These are phyloP conservation scores for Tiaroga cobitis DNA, from an alignment of 2,797 vertebrate species.

Conservation along the genomic window DNA sequence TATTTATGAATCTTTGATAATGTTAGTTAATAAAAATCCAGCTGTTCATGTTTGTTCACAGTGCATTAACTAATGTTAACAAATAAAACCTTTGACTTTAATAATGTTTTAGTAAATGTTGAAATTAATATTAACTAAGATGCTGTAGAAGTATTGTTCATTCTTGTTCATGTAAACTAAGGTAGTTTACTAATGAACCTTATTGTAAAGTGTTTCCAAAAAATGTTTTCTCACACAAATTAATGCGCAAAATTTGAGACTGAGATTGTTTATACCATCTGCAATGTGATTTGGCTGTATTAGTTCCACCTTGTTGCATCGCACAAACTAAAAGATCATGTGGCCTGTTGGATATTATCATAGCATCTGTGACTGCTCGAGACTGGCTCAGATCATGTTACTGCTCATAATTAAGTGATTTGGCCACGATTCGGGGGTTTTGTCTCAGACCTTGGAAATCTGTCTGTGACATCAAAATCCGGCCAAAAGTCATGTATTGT, in stretches of 20 bases:
- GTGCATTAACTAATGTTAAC: too few species aligned
- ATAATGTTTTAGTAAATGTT: too few species aligned
- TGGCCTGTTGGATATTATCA: neutral
- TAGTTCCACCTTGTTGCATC: neutral
- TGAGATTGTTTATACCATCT: neutral
- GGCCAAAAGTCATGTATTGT: neutral
- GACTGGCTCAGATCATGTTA: neutral
- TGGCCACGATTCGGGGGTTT: too few species aligned
- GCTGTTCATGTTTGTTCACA: too few species aligned
- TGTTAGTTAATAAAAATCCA: too few species aligned
- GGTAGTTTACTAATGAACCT: too few species aligned
- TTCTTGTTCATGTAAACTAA: too few species aligned
- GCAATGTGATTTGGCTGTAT: neutral
- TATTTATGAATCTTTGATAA: too few species aligned
- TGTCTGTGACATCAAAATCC: neutral
- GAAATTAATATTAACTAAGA: too few species aligned
- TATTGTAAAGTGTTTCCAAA: too few species aligned
- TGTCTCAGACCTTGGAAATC: neutral
- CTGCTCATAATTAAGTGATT: neutral
- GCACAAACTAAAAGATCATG: neutral
- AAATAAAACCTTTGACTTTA: too few species aligned
- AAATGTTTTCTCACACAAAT: neutral
- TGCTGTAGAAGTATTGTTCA: too few species aligned
- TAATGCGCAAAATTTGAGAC: neutral
- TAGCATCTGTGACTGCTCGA: neutral